phyloP scores from a whole-genome alignment of 1,140 invertebrate genomes.

The Aphaenogaster rudis region DNA sequence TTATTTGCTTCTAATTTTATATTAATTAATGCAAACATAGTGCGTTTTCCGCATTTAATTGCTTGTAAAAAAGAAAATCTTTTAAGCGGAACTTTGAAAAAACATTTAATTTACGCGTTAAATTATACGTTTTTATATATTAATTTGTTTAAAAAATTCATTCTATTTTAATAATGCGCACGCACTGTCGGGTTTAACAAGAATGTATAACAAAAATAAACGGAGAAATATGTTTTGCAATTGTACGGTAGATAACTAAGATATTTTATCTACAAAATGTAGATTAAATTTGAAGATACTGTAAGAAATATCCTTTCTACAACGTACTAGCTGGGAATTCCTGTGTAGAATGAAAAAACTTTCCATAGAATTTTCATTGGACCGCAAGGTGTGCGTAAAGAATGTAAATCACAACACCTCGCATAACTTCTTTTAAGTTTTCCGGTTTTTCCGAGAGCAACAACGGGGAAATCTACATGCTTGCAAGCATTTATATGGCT shows the following conservation, averaged over 20 bases:
- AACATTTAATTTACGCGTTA: background rate
- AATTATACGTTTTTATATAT: background rate
- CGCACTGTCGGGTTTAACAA: too few relatives aligned
- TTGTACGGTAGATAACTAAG: background rate
- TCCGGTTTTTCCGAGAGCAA: background rate
- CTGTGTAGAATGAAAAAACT: slow-evolving; percentile 19
- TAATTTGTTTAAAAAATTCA: background rate
- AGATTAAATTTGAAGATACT: slow-evolving; percentile 37
- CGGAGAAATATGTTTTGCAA: background rate
- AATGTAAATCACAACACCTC: slow-evolving; percentile 27
- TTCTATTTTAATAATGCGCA: background rate
- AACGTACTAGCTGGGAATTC: background rate
- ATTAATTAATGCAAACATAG: background rate
- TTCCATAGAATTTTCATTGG: slow-evolving; percentile 12
- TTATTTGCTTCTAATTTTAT: background rate
- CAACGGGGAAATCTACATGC: background rate
- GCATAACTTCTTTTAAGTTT: slow-evolving; percentile 37
- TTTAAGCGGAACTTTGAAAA: background rate
- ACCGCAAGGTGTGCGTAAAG: background rate
- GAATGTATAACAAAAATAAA: background rate
- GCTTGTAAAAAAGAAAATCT: background rate
- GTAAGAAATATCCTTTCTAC: background rate
- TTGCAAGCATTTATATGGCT: background rate
- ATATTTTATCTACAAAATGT: background rate
- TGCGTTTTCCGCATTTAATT: background rate